phyloP scores from a whole-genome alignment of 2,888 invertebrate species.

The Atrina japonica region DNA sequence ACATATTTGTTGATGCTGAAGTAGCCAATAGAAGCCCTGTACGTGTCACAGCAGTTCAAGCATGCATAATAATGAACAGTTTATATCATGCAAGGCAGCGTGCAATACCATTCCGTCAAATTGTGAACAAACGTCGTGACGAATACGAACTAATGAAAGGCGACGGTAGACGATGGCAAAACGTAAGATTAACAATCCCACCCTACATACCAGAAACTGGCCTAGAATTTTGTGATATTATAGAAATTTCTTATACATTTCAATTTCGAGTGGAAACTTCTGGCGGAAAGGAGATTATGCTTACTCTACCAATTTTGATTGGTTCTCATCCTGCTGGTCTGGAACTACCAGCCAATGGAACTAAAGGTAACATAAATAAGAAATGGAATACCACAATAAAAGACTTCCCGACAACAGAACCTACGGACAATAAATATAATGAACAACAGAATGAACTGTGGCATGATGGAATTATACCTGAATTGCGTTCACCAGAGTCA shows the following conservation, averaged over 20 bases:
- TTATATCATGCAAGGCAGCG: conserved; percentile 74
- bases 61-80: conserved; percentile 75
- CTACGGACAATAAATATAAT: conserved; percentile 16
- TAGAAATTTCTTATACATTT: conserved; percentile 77
- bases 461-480: conserved; percentile 58
- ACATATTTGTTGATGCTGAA: conserved; percentile 76
- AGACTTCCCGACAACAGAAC: conserved; percentile 27
- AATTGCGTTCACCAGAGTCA: conserved; percentile 57
- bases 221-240: conserved; percentile 79
- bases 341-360: conserved; percentile 54
- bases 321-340: conserved; percentile 70
- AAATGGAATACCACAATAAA: conserved; percentile 64
- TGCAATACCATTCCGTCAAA: conserved; percentile 65
- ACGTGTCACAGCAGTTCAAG: conserved; percentile 70
- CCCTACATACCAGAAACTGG: conserved; percentile 79
- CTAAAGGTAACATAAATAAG: conserved; percentile 54
- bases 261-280: conserved; percentile 77
- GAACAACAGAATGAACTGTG: conserved; percentile 44
- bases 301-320: conserved; percentile 74
- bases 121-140: conserved; percentile 78
- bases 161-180: conserved; percentile 78
- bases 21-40: conserved; percentile 74
- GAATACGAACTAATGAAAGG: conserved; percentile 74
- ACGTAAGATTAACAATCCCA: conserved; percentile 76
- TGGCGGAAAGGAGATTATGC: conserved; percentile 68